These are phyloP conservation scores for Drosophila tripunctata DNA, from an alignment of 2,888 invertebrate species.

Conservation along the genomic window DNA sequence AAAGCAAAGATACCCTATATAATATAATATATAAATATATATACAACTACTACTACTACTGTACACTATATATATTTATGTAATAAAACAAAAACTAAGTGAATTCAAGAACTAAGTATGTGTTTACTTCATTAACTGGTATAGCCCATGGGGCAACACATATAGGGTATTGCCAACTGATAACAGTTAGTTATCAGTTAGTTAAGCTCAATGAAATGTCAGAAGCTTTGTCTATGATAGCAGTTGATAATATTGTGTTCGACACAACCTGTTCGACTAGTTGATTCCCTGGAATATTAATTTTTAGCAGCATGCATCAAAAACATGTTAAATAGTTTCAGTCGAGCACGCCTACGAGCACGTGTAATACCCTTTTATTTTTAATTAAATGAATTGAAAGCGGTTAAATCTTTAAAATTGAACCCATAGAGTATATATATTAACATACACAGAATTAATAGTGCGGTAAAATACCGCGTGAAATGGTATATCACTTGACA, in stretches of 20 bases:
- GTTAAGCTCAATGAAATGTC: not conserved
- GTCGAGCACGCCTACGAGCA: too few relatives aligned
- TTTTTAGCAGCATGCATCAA: too few relatives aligned
- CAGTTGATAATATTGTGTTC: not conserved
- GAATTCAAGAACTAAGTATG: conserved; percentile 12
- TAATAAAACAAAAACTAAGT: conserved; percentile 50
- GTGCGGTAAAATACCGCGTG: too few relatives aligned
- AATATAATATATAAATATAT: conserved; percentile 24
- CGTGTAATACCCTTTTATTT: too few relatives aligned
- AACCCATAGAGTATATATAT: too few relatives aligned
- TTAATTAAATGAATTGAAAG: too few relatives aligned
- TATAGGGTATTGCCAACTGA: not conserved
- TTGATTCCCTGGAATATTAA: not conserved
- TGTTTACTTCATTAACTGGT: not conserved
- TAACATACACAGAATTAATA: too few relatives aligned
- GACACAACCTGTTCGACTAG: not conserved
- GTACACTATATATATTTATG: conserved; percentile 39
- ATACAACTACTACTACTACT: conserved; percentile 8
- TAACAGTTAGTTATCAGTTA: not conserved
- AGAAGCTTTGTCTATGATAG: too few relatives aligned
- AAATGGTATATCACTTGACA: too few relatives aligned
- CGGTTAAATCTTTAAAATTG: too few relatives aligned
- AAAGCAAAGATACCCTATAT: conserved; percentile 53
- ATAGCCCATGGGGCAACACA: not conserved
- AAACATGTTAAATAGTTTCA: too few relatives aligned